Percentiles rank a stretch among this genome's conserved stretches.
These are phyloP conservation scores for Meteorus cinctellus DNA, from an alignment of 2,888 invertebrate genomes.

Conservation along the genomic window DNA sequence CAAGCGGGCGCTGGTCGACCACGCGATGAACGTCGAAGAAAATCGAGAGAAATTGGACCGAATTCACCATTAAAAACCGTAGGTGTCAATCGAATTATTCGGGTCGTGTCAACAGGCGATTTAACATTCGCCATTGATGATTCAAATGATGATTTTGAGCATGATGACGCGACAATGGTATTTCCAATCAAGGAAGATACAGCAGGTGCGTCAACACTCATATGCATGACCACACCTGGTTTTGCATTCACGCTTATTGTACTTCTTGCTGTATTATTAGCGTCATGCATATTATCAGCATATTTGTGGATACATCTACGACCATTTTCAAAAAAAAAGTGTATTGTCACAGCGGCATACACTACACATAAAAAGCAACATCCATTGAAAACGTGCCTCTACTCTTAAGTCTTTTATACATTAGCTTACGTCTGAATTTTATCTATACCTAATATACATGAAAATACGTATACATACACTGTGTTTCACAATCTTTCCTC, in stretches of 20 bases:
- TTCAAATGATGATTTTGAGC: slow-evolving; percentile 75
- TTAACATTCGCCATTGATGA: slow-evolving; percentile 89
- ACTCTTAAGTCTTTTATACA: slow-evolving; percentile 74
- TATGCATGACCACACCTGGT: slow-evolving; percentile 96
- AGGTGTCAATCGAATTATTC: slow-evolving; percentile 91
- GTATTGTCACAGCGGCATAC: slow-evolving; percentile 70
- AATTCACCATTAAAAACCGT: slow-evolving; percentile 84
- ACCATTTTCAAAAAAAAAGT: slow-evolving; percentile 78
- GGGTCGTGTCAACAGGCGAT: slow-evolving; percentile 94
- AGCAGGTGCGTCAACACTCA: slow-evolving; percentile 76
- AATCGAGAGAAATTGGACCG: slow-evolving; percentile 78
- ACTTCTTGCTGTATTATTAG: slow-evolving; percentile 86
- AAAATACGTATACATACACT: not conserved
- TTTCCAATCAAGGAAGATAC: slow-evolving; percentile 80
- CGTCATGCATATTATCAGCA: slow-evolving; percentile 90
- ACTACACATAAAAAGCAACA: slow-evolving; percentile 61
- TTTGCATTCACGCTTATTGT: slow-evolving; percentile 91
- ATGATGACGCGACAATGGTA: slow-evolving; percentile 80
- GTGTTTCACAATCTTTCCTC: not conserved
- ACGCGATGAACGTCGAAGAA: slow-evolving; percentile 83
- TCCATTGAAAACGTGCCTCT: slow-evolving; percentile 79
- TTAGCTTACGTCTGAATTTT: not conserved
- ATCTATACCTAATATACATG: not conserved
- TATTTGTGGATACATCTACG: slow-evolving; percentile 88
- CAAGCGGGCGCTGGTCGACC: slow-evolving; percentile 79